Base-by-base conservation (phyloP, 1,140 invertebrate genomes). In the Portunus trituberculatus region DNA sequence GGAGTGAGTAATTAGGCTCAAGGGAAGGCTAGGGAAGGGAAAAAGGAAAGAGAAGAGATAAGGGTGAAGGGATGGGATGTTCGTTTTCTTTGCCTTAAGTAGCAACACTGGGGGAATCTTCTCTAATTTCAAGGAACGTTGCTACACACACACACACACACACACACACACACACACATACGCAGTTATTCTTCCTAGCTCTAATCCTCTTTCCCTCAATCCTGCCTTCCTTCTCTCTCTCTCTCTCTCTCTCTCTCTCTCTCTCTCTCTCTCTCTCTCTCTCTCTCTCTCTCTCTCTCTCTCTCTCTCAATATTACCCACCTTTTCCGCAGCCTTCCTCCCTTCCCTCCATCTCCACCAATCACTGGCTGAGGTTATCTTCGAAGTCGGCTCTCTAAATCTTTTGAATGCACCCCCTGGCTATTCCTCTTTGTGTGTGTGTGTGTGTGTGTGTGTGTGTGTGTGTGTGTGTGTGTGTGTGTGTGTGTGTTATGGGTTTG, bases 391-490 rank as follows among this genome's bases (percentile, higher is more conserved):
- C 67, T 76, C n/a, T n/a, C 20, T 76, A 76, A 76, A 76, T 76
- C 67, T 76, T 76, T 76, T 76, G 20, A 76, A 76, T 76, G 67
- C 67, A 76, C 67, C 8, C 67, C 16, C 25, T 7, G 67, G 67
- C 67, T 76, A 76, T 76, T 76, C 67, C 67, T 76, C 20, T 76
- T 7, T n/a, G 20, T 76, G 67, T 76, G 67, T 76, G 67, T 76
- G 67, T 76, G 67, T 76, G 67, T 76, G 67, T 76, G 67, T 76
- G 67, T 76, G 67, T 76, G 67, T 76, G 67, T 76, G 67, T 76
- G 52, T 59, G 52, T 59, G 52, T 59, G 52, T 59, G 52, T 59
- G 52, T 59, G 52, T 59, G 52, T 59, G 52, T 59, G 52, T 59
- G 52, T 59, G 52, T 59, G 52, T 59, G 52, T 59, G 39, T 59